These are phyloP conservation scores for Acrocephalus scirpaceus DNA, from an alignment of 2,797 vertebrate genomes.

Conservation along the genomic window DNA sequence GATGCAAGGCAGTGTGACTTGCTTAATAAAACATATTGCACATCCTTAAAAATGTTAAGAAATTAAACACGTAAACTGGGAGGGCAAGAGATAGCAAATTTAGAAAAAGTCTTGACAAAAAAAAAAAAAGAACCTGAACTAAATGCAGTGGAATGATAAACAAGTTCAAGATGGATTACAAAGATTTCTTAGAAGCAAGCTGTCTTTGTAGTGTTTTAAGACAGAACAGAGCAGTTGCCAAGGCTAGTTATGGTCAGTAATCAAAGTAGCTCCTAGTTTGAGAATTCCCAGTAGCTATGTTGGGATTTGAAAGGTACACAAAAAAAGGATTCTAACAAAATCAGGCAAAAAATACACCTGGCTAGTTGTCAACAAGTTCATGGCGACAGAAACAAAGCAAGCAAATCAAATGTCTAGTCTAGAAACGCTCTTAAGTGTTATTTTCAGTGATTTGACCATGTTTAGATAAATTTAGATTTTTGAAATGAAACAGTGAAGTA, in stretches of 20 bases:
- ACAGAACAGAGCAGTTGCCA: neutral
- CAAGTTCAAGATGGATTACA: neutral
- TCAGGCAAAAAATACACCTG: neutral
- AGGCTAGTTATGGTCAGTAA: neutral
- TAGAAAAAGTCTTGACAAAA: neutral
- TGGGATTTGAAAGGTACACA: neutral
- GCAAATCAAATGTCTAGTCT: neutral
- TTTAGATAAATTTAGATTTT: neutral
- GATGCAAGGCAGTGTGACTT: neutral
- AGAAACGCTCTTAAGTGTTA: neutral
- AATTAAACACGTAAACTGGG: neutral
- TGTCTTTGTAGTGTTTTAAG: neutral
- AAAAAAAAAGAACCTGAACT: neutral
- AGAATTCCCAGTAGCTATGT: neutral
- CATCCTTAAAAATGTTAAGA: neutral
- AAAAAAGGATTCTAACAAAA: neutral
- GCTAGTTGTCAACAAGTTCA: neutral
- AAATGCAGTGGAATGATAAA: neutral
- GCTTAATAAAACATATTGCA: neutral
- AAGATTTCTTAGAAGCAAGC: neutral
- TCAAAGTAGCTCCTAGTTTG: neutral
- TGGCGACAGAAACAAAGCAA: neutral
- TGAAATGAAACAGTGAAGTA: neutral
- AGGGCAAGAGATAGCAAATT: neutral
- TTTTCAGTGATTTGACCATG: neutral